Conservation (phyloP, 2,113 vertebrate species). For the Arothron firmamentum region DNA sequence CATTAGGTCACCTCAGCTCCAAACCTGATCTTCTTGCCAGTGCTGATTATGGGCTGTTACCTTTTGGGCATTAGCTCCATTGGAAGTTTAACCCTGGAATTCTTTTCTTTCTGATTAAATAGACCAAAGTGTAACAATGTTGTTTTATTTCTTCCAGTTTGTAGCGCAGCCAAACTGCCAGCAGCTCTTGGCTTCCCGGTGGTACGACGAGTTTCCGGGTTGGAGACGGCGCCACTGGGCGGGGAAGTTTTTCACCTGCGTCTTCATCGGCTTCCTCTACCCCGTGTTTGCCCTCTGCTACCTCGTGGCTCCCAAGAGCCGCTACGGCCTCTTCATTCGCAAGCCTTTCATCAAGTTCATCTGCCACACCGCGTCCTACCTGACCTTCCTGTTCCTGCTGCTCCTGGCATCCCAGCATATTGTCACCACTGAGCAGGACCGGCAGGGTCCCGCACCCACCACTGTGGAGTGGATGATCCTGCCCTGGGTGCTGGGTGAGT, state of each 20-base stretch:
- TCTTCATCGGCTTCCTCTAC: conserved; percentile 93
- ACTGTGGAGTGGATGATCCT: conserved; percentile 99
- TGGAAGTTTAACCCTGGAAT: background rate
- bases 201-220: conserved; percentile 97
- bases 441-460: conserved; percentile 90
- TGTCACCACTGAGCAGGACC: conserved; percentile 83
- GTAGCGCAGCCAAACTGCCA: conserved; percentile 99
- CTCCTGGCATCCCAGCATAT: conserved; percentile 97
- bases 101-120: no score
- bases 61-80: background rate
- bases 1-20: conserved; percentile 10
- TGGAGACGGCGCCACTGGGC: conserved; percentile 97
- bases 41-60: conserved; percentile 17
- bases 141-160: conserved; percentile 75
- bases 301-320: conserved; percentile 92
- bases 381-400: conserved; percentile 98
- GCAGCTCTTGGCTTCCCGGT: conserved; percentile 93
- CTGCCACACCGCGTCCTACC: conserved; percentile 96
- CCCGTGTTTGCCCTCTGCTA: conserved; percentile 91
- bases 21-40: conserved; percentile 16
- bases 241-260: conserved; percentile 92
- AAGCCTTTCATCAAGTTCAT: conserved; percentile 99
- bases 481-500: conserved; percentile 93
- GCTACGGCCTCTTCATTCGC: conserved; percentile 95
- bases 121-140: background rate